These are phyloP conservation scores for Drosophila arizonae DNA, from an alignment of 1,140 invertebrate genomes.

Conservation along the genomic window DNA sequence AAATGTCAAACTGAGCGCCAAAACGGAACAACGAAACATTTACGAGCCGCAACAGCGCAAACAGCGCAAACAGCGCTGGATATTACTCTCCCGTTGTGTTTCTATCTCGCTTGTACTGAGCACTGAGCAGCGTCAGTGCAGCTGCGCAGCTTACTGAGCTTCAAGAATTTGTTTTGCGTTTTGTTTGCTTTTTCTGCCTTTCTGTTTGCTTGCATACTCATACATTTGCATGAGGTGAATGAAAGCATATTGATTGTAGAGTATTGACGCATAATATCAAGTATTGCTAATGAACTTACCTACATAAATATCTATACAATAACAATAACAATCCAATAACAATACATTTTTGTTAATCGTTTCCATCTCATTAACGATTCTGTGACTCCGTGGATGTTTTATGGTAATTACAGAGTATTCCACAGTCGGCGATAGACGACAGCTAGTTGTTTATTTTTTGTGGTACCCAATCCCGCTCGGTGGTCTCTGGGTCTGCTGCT, in stretches of 20 bases:
- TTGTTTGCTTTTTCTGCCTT: conserved; percentile 21
- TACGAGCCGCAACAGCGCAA: conserved; percentile 18
- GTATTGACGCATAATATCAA: background rate
- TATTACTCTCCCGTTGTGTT: conserved; percentile 1
- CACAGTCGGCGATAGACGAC: background rate
- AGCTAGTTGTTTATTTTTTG: conserved; percentile 14
- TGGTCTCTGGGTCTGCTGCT: conserved; percentile 45
- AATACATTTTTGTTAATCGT: no score
- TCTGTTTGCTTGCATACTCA: conserved; percentile 32
- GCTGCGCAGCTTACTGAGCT: conserved; percentile 44
- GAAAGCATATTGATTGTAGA: background rate
- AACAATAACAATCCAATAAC: no score
- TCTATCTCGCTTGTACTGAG: conserved; percentile 10
- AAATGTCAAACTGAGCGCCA: conserved; percentile 77
- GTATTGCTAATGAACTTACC: no score
- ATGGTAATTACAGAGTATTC: background rate
- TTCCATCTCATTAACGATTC: no score
- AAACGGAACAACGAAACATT: conserved; percentile 53
- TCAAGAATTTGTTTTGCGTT: conserved; percentile 57
- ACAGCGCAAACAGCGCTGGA: background rate
- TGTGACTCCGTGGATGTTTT: background rate
- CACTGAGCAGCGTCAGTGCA: conserved; percentile 13
- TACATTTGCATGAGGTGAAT: background rate
- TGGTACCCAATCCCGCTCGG: conserved; percentile 25
- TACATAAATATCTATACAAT: no score